These are phyloP conservation scores for Eupristina koningsbergeri DNA, from an alignment of 1,140 invertebrate genomes.

Conservation along the genomic window DNA sequence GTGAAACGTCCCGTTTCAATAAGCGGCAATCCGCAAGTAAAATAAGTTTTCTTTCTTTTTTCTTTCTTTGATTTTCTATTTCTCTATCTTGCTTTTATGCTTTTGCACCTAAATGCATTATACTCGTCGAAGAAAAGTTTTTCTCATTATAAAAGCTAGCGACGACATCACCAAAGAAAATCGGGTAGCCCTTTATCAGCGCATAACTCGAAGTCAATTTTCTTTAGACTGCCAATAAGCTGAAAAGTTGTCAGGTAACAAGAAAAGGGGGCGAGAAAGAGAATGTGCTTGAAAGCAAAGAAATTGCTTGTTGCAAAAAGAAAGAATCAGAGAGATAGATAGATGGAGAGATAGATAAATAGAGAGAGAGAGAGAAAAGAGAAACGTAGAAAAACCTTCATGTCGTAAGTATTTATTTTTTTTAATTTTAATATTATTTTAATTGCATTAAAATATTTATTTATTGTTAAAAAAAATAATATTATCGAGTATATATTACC, in stretches of 20 bases:
- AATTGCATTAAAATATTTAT: no score
- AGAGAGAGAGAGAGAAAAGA: no score
- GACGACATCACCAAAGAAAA: neutral
- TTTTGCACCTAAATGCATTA: conserved; percentile 18
- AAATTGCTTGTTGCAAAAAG: neutral
- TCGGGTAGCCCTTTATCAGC: conserved; percentile 4
- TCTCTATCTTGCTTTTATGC: neutral
- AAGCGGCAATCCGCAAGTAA: conserved; percentile 13
- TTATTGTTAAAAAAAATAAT: no score
- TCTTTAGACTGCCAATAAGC: conserved; percentile 43
- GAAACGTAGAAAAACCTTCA: neutral
- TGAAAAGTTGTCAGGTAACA: conserved; percentile 33
- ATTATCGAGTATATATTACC: no score
- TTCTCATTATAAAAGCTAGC: conserved; percentile 44
- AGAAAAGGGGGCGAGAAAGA: neutral
- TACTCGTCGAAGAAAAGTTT: conserved; percentile 32
- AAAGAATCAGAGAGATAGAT: neutral
- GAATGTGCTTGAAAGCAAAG: neutral
- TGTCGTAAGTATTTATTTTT: no score
- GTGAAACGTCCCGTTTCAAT: neutral
- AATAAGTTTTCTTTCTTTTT: conserved; percentile 22
- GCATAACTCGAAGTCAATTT: conserved; percentile 47
- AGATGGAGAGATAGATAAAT: no score
- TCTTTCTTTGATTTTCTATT: neutral
- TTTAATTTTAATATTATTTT: no score